Evolutionary conservation across 2,113 vertebrate genomes (phyloP).

Genomic region (Protomyctophum bolini): DNA sequence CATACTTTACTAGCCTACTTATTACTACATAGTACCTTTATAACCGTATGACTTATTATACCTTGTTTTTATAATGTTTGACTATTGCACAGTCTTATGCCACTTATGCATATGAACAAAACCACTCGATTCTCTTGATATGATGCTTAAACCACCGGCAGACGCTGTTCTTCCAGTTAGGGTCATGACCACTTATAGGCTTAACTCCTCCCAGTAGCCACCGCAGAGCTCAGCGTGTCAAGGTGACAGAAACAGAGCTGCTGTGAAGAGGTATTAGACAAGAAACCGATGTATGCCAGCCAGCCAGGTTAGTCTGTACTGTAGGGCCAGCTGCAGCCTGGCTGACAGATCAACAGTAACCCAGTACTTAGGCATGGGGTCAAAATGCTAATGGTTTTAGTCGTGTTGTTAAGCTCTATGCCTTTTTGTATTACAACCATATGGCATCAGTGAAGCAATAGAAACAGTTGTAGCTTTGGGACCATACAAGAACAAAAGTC

Average conservation of each 20-base stretch:
- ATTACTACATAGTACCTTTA: no score
- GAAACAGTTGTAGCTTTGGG: neutral
- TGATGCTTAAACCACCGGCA: constrained; percentile 9
- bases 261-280: neutral
- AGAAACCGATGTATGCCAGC: neutral
- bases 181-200: constrained; percentile 25
- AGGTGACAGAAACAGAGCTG: constrained; percentile 12
- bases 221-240: constrained; percentile 25
- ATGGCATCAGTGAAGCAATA: constrained; percentile 37
- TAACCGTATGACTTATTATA: no score
- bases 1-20: no score
- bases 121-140: neutral
- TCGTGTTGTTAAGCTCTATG: constrained; percentile 39
- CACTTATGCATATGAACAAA: no score
- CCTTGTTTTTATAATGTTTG: no score
- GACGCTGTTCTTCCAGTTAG: constrained; percentile 10
- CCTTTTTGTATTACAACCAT: constrained; percentile 34
- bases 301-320: neutral
- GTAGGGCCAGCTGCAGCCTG: neutral
- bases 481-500: neutral
- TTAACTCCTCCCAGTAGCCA: constrained; percentile 38
- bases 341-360: constrained; percentile 23
- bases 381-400: constrained; percentile 58
- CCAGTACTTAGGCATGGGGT: constrained; percentile 41
- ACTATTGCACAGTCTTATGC: no score